Percentiles rank a stretch among this genome's conserved stretches.
Conservation (phyloP, 2,113 vertebrate species). For the Theristicus caerulescens region DNA sequence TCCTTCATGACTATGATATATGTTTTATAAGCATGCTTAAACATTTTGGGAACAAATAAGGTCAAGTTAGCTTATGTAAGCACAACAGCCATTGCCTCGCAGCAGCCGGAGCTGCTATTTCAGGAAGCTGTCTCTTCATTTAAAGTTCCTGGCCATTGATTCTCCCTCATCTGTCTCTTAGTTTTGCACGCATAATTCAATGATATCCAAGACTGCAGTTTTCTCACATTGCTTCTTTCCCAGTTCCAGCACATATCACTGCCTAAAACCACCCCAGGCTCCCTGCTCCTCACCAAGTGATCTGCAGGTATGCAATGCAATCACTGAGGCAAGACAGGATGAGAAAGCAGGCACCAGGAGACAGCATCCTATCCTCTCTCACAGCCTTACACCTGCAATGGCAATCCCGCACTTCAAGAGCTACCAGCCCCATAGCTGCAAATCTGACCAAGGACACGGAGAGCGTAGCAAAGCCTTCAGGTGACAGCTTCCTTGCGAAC, state of each 20-base stretch:
- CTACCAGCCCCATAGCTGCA: background rate
- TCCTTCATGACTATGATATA: background rate
- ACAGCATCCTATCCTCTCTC: background rate
- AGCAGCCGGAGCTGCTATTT: slow-evolving; percentile 42
- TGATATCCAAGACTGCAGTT: background rate
- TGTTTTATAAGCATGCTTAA: slow-evolving; percentile 20
- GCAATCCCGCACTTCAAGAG: background rate
- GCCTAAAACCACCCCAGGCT: background rate
- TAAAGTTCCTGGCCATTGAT: background rate
- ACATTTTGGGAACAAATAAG: slow-evolving; percentile 32
- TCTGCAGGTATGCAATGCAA: background rate
- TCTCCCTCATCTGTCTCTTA: slow-evolving; percentile 16
- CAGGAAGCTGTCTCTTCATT: slow-evolving; percentile 51
- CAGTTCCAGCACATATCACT: background rate
- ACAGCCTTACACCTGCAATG: background rate
- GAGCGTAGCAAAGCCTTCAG: background rate
- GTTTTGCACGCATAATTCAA: background rate
- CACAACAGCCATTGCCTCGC: background rate
- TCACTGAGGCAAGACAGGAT: background rate
- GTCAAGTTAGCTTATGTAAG: slow-evolving; percentile 55
- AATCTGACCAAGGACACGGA: background rate
- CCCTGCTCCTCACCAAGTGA: background rate
- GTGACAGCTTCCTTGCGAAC: background rate
- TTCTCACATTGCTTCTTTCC: background rate
- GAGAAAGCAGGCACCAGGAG: background rate